Conservation (phyloP, 2,113 vertebrate species). For the Halichoeres trimaculatus region DNA sequence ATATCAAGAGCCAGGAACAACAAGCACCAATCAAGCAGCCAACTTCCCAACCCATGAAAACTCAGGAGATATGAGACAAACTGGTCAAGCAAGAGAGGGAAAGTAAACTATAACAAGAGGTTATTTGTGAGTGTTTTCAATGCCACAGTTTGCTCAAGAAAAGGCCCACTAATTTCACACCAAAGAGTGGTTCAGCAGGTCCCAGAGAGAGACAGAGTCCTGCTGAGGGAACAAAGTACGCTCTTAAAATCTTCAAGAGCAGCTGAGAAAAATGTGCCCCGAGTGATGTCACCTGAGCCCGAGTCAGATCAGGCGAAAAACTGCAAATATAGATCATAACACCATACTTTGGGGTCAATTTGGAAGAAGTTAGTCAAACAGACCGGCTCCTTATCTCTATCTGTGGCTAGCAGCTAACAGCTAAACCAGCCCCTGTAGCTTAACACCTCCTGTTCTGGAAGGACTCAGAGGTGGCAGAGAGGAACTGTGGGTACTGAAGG, state of each 20-base stretch:
- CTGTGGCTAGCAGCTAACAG: neutral
- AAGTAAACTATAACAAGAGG: neutral
- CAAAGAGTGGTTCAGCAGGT: neutral
- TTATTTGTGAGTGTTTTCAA: neutral
- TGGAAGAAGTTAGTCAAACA: no score
- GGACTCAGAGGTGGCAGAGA: no score
- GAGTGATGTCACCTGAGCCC: no score
- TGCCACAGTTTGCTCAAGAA: neutral
- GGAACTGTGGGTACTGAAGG: no score
- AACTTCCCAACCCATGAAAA: constrained; percentile 13
- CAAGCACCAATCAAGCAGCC: neutral
- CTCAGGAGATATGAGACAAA: neutral
- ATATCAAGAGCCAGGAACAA: neutral
- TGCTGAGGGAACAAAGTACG: neutral
- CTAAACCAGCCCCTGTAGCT: no score
- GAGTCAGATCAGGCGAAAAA: no score
- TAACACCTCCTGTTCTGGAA: no score
- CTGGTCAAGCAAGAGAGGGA: neutral
- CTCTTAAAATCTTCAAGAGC: no score
- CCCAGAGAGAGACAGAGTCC: no score
- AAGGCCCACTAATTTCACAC: neutral
- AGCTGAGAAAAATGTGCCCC: no score
- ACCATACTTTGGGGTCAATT: no score
- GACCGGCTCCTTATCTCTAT: neutral
- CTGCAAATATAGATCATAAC: no score